These are phyloP conservation scores for Drosophila kurseongensis DNA, from an alignment of 1,140 invertebrate genomes.

Conservation along the genomic window DNA sequence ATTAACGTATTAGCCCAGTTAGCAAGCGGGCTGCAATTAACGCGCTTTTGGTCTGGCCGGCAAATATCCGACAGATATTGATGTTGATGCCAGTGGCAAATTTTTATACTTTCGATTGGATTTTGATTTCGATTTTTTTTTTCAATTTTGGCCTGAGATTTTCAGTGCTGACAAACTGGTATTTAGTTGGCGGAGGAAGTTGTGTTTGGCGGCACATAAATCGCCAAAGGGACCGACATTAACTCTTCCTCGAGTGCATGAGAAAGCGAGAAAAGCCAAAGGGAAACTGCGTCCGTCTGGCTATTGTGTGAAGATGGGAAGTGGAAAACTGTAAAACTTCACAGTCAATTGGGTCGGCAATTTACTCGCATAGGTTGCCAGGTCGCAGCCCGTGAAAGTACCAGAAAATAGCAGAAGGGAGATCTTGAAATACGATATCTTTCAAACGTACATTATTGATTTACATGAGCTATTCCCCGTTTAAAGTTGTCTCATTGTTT, in stretches of 20 bases:
- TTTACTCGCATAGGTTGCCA: conserved; percentile 18
- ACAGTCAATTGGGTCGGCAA: conserved; percentile 59
- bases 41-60: conserved; percentile 43
- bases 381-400: conserved; percentile 22
- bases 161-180: conserved; percentile 42
- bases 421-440: conserved; percentile 16
- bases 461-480: conserved; percentile 15
- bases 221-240: conserved; percentile 35
- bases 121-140: conserved; percentile 2
- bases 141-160: conserved; percentile 7
- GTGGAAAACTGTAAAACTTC: conserved; percentile 42
- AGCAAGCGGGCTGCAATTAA: conserved; percentile 54
- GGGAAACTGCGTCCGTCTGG: conserved; percentile 21
- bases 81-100: conserved; percentile 54
- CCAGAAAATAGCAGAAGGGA: conserved; percentile 1
- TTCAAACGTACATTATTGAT: conserved; percentile 28
- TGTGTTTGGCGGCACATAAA: conserved; percentile 41
- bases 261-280: conserved; percentile 64
- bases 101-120: conserved; percentile 45
- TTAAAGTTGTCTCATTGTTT: conserved; percentile 16
- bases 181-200: conserved; percentile 26
- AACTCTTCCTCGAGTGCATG: conserved; percentile 62
- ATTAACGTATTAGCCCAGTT: conserved; percentile 62
- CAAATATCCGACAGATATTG: conserved; percentile 37
- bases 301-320: conserved; percentile 47